Percentiles rank a stretch among this genome's conserved stretches.
Conservation (phyloP, 2,113 vertebrate genomes). For the Eurypyga helias region DNA sequence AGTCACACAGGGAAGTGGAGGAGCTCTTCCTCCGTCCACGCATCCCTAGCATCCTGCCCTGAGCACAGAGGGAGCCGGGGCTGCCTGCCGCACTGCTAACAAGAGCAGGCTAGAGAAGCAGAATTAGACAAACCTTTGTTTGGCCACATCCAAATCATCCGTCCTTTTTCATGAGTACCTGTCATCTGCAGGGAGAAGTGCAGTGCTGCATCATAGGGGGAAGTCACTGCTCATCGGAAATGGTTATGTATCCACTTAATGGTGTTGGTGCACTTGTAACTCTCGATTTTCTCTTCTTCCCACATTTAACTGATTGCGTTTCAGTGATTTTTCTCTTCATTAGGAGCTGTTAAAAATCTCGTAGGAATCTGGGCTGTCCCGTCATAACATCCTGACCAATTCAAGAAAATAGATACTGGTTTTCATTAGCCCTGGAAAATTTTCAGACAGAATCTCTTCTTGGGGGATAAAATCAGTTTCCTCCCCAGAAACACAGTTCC, state of each 20-base stretch:
- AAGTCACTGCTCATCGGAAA: neutral
- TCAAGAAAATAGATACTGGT: neutral
- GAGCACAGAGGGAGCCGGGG: neutral
- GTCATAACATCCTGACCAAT: neutral
- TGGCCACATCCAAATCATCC: rapidly evolving
- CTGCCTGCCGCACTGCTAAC: neutral
- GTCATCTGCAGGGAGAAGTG: neutral
- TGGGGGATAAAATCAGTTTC: neutral
- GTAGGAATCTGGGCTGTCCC: neutral
- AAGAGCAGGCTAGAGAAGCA: neutral
- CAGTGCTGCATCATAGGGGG: neutral
- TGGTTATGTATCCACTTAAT: neutral
- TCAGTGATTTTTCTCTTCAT: neutral
- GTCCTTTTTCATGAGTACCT: neutral
- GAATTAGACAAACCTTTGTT: neutral
- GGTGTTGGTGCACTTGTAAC: neutral
- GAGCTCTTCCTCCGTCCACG: neutral
- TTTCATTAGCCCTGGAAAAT: neutral
- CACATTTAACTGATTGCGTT: neutral
- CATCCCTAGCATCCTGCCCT: neutral
- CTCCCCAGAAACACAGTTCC: neutral
- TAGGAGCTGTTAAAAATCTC: neutral
- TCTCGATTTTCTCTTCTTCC: neutral
- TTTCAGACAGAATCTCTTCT: neutral
- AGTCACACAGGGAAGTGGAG: neutral